Evolutionary conservation across 1,140 invertebrate genomes (phyloP), one percentile per base, ranked within the genome.

Genomic region (Dreissena rostriformis): DNA sequence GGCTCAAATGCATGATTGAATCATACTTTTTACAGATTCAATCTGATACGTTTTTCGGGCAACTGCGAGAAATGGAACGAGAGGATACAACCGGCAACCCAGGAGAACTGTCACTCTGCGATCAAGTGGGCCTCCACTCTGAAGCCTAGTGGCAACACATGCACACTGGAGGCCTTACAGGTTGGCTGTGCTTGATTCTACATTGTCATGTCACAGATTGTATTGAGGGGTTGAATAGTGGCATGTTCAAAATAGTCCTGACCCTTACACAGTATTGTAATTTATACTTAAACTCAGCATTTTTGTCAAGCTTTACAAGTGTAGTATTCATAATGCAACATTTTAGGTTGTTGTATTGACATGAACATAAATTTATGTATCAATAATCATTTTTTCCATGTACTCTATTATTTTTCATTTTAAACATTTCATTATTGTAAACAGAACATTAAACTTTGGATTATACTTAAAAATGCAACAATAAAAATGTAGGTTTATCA

Each of bases 21-120:
- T 39, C 2, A 39, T 39, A 39, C 39, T 39, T 39, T 78, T 85
- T 84, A 19, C 71, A 93, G 92, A 71, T 93, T 94, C 82, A 94
- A 94, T 85, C 72, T 94, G 29, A 91, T 94, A n/a, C 71, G 90
- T 55, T 94, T 94, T 84, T 93, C 93, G 55, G 90, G 91, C 22
- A 80, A 86, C 17, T 93, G 91, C 89, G 88, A 88, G 67, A 89
- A 88, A 55, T 94, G 93, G 93, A 81, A 86, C 22, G 83, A 90
- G 11, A 84, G 68, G n/a, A 85, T 93, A 39, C 88, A 91, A 53
- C 83, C 85, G 11, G 88, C 92, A 14, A 90, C 90, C 52, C 92
- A 94, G 67, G 88, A 90, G 29, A 93, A 91, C 71, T 93, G 93
- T 86, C 92, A 93, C 73, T 88, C 91, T 67, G 91, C 93, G 24